Evolutionary conservation across 2,797 vertebrate species (phyloP).

Genomic region (Poeciliopsis turneri): DNA sequence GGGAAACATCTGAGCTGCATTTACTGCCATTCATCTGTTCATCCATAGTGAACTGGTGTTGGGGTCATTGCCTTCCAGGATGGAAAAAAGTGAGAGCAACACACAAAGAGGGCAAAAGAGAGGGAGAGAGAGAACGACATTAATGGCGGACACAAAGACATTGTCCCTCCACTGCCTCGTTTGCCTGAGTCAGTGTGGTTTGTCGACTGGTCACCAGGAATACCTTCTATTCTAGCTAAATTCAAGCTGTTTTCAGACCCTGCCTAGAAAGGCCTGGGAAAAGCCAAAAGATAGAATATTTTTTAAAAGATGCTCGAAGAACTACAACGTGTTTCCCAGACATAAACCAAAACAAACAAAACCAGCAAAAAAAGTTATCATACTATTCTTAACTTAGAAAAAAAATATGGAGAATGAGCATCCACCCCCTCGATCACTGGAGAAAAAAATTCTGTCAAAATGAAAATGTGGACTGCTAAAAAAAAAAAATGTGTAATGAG

Average conservation of each 20-base stretch:
- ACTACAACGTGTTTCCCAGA: slow-evolving; percentile 29
- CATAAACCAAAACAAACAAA: slow-evolving; percentile 15
- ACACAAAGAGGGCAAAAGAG: slow-evolving; percentile 31
- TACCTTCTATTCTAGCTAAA: slow-evolving; percentile 67
- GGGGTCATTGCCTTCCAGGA: slow-evolving; percentile 65
- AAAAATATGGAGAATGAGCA: background rate
- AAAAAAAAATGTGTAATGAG: slow-evolving; percentile 15
- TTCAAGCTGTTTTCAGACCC: slow-evolving; percentile 56
- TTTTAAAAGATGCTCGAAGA: slow-evolving; percentile 29
- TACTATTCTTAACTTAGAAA: background rate
- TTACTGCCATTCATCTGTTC: slow-evolving; percentile 53
- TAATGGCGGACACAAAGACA: slow-evolving; percentile 40
- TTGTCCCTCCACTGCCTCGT: slow-evolving; percentile 42
- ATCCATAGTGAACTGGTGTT: slow-evolving; percentile 52
- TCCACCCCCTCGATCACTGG: background rate
- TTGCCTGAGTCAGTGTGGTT: slow-evolving; percentile 69
- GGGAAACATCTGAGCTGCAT: slow-evolving; percentile 46
- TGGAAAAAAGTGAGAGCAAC: background rate
- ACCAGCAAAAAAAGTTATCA: background rate
- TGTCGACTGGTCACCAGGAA: slow-evolving; percentile 57
- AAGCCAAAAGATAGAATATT: slow-evolving; percentile 43
- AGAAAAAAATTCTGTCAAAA: slow-evolving; percentile 3
- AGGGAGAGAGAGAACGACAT: slow-evolving; percentile 48
- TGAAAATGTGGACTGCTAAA: slow-evolving; percentile 18
- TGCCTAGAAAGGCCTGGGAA: slow-evolving; percentile 66